Evolutionary conservation across 2,888 invertebrate genomes (phyloP).

Genomic region (Caenorhabditis virilis): DNA sequence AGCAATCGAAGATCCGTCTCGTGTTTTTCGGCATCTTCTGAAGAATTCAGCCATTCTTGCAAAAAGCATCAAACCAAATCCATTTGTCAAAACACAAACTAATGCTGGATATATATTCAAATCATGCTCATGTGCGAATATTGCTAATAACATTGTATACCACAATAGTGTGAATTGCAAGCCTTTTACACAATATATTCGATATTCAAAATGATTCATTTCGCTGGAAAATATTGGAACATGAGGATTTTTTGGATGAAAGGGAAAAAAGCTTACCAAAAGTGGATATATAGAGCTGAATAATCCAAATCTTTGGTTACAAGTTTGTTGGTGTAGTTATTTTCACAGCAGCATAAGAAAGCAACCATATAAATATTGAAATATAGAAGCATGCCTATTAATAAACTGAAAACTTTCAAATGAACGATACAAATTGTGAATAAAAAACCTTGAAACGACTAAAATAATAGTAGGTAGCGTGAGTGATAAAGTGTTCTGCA

Average conservation of each 20-base stretch:
- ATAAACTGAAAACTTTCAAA: conserved; percentile 32
- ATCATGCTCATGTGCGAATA: conserved; percentile 53
- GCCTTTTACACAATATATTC: conserved; percentile 50
- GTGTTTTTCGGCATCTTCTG: conserved; percentile 46
- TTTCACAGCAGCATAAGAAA: conserved; percentile 57
- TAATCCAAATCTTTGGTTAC: conserved; percentile 42
- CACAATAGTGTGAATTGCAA: conserved; percentile 53
- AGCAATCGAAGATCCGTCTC: conserved; percentile 43
- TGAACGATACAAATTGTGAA: not conserved
- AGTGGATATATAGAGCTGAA: conserved; percentile 35
- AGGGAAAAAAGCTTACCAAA: conserved; percentile 29
- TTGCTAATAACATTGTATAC: conserved; percentile 54
- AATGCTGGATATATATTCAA: conserved; percentile 59
- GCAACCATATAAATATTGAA: conserved; percentile 55
- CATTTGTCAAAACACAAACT: conserved; percentile 52
- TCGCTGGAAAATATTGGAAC: conserved; percentile 48
- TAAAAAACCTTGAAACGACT: conserved; percentile 46
- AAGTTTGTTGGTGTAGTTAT: conserved; percentile 33
- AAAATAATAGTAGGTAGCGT: conserved; percentile 42
- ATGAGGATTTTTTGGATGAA: no score
- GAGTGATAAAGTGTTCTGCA: conserved; percentile 44
- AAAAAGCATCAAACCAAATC: conserved; percentile 57
- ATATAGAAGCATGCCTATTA: conserved; percentile 49
- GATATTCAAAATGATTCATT: conserved; percentile 41
- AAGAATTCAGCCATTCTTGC: conserved; percentile 55